phyloP scores from a whole-genome alignment of 64 coral and sea anemone species.

The Catalaphyllia jardinei region DNA sequence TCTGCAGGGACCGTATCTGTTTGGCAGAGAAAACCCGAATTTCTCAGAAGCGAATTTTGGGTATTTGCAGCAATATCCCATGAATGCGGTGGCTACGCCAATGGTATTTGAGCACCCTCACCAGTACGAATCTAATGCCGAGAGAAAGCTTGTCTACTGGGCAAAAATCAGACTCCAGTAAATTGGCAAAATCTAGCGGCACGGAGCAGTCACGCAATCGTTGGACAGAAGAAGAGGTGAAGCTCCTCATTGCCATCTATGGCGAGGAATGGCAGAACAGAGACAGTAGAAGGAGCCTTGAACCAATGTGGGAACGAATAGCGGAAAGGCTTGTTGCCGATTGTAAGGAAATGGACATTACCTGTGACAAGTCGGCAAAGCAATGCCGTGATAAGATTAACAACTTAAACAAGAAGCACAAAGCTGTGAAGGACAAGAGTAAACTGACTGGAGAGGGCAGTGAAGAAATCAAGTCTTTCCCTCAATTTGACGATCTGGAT shows the following conservation, averaged over 20 bases:
- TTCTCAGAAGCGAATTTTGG: not conserved
- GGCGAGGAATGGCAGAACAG: constrained; percentile 18
- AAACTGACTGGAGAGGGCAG: constrained; percentile 37
- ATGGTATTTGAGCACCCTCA: not conserved
- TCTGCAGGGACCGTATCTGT: not conserved
- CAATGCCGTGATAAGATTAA: constrained; percentile 33
- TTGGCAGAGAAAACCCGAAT: not conserved
- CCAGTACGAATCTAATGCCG: not conserved
- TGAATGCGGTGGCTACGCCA: not conserved
- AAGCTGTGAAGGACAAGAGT: constrained; percentile 34
- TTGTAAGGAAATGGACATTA: constrained; percentile 7
- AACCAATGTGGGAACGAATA: constrained; percentile 47
- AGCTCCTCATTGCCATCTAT: constrained; percentile 25
- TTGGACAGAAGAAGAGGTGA: constrained; percentile 43
- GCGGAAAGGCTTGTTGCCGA: not conserved
- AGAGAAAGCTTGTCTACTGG: not conserved
- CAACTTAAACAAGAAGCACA: constrained; percentile 37
- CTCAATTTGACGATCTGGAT: constrained; percentile 12
- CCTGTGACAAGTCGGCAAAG: constrained; percentile 23
- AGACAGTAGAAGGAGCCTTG: constrained; percentile 30
- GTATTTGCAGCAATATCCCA: not conserved
- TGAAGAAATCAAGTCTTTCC: constrained; percentile 29
- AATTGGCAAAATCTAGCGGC: not conserved
- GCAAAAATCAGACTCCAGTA: not conserved
- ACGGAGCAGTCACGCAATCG: constrained; percentile 28